Evolutionary conservation across 1,140 invertebrate genomes (phyloP), one percentile per base, ranked within the genome.

Genomic region (Drosophila sturtevanti): DNA sequence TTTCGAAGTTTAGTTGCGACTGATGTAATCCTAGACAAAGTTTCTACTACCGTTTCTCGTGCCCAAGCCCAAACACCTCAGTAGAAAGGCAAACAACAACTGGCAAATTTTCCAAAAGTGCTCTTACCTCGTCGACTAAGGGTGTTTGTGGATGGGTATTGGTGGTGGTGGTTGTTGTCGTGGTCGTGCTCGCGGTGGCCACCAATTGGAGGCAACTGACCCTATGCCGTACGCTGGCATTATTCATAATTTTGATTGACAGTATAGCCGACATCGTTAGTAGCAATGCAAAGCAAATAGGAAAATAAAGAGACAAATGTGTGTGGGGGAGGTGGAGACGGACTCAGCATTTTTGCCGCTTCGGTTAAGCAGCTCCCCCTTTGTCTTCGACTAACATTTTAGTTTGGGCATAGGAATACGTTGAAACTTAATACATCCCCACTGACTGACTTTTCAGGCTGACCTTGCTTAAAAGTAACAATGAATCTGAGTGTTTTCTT

Each of bases 221-320:
- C 80, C 80, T 80, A 68, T 56, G 63, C 55, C 54, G 48, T 69
- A 16, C 35, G 62, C 48, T 22, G 27, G 44, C 60, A 52, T 64
- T 79, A 79, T 89, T 89, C 82, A 87, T 87, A 87, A 87, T 89
- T 87, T 79, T 84, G 82, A 87, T 87, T 87, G 82, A 89, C 82
- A 87, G 76, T 60, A 54, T 67, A 69, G 59, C 73, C 60, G 63
- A 44, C 55, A 37, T 62, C 62, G 59, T 44, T 67, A 58, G 70
- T 24, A 34, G n/a, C n/a, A 51, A 22, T 61, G 21, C 34, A 55
- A 63, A 60, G 24, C 59, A 73, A 73, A 61, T 31, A 41, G 34
- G 12, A 38, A 38, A 38, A 38, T 35, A 31, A 27, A 60, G 65
- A 81, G 62, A 78, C 72, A 75, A 78, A 63, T 82, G 51, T 21